Evolutionary conservation across 2,888 invertebrate genomes (phyloP).

Genomic region (Odontocerum albicorne): DNA sequence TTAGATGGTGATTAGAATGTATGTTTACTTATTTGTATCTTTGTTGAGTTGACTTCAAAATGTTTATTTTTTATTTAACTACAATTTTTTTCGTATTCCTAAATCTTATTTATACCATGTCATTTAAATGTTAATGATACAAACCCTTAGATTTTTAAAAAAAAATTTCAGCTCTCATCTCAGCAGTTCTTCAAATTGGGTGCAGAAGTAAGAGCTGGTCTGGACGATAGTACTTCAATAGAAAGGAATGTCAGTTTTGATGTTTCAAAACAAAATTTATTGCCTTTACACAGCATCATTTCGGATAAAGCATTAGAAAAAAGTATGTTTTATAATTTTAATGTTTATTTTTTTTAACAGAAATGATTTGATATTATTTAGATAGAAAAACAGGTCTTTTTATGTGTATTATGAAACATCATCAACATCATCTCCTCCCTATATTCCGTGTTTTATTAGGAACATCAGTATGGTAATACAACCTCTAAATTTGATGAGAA

Average conservation of each 20-base stretch:
- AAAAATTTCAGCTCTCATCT: constrained; percentile 24
- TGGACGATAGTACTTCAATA: constrained; percentile 26
- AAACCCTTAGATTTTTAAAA: too few species aligned
- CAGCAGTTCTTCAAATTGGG: constrained; percentile 35
- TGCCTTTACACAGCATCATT: constrained; percentile 50
- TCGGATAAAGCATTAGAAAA: constrained; percentile 50
- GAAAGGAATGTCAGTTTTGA: constrained; percentile 37
- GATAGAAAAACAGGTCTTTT: too few species aligned
- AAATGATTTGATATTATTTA: too few species aligned
- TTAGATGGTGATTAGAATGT: background rate
- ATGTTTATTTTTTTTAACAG: background rate
- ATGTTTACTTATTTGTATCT: background rate
- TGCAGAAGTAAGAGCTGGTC: constrained; percentile 37
- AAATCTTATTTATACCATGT: too few species aligned
- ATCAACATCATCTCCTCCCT: too few species aligned
- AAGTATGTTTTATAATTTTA: constrained; percentile 43
- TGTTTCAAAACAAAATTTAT: constrained; percentile 44
- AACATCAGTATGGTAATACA: too few species aligned
- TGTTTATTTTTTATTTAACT: too few species aligned
- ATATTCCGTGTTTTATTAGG: too few species aligned
- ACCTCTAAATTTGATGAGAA: too few species aligned
- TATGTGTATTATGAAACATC: too few species aligned
- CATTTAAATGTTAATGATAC: too few species aligned
- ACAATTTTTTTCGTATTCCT: too few species aligned
- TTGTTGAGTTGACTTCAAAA: background rate